Evolutionary conservation across 2,888 invertebrate genomes (phyloP).

Genomic region (Caenorhabditis zanzibari): DNA sequence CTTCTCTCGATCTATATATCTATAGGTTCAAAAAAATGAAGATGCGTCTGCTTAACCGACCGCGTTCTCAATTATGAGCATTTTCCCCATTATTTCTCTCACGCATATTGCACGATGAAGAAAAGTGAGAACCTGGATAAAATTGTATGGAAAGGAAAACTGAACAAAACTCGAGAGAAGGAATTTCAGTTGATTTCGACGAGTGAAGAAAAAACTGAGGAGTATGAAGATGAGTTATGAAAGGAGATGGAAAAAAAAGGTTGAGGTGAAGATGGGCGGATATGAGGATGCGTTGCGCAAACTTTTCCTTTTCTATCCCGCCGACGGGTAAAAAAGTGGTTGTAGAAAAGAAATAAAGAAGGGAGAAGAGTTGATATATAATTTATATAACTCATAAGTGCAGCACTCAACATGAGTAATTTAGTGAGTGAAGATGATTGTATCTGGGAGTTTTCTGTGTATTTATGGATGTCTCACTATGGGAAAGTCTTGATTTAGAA

Average conservation of each 20-base stretch:
- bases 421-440: constrained; percentile 42
- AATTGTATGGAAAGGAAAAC: constrained; percentile 2
- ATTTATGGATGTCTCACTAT: constrained; percentile 14
- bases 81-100: neutral
- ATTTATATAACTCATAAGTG: constrained; percentile 65
- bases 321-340: constrained; percentile 37
- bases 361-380: constrained; percentile 60
- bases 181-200: constrained; percentile 3
- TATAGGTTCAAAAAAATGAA: constrained; percentile 40
- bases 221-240: constrained; percentile 40
- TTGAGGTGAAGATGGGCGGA: constrained; percentile 38
- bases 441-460: neutral
- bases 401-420: constrained; percentile 59
- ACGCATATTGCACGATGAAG: constrained; percentile 2
- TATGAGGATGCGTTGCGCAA: constrained; percentile 43
- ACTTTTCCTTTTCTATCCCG: neutral
- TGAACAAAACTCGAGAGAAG: constrained; percentile 10
- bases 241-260: constrained; percentile 15
- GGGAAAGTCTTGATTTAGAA: neutral
- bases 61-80: constrained; percentile 52
- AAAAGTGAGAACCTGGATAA: constrained; percentile 8
- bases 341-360: constrained; percentile 40
- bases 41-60: constrained; percentile 5
- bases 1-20: neutral
- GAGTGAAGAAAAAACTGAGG: neutral